phyloP scores from a whole-genome alignment of 2,797 vertebrate species.

The Argentina silus region DNA sequence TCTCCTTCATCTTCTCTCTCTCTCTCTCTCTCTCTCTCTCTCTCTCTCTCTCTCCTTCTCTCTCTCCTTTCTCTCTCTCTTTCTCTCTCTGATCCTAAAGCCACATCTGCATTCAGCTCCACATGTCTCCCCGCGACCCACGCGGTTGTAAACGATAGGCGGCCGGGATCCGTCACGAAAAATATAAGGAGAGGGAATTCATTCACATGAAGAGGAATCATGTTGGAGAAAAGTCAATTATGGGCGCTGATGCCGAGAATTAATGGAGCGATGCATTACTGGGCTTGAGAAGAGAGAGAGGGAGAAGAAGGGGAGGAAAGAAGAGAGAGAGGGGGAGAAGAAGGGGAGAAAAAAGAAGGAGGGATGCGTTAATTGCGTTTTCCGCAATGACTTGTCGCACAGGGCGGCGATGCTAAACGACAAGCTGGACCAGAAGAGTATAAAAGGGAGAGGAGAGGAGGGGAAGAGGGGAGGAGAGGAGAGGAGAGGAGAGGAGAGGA shows the following conservation, averaged over 20 bases:
- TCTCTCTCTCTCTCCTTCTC: not conserved
- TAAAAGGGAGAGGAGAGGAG: conserved; percentile 57
- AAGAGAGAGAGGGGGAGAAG: no score
- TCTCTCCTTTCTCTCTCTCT: not conserved
- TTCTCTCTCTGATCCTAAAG: not conserved
- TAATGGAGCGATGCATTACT: conserved; percentile 83
- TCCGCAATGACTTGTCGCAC: conserved; percentile 64
- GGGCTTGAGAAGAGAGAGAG: conserved; percentile 73
- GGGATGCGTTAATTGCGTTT: conserved; percentile 78
- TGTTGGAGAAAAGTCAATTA: conserved; percentile 86
- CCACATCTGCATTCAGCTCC: conserved; percentile 61
- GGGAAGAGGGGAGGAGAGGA: conserved; percentile 64
- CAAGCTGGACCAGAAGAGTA: conserved; percentile 75
- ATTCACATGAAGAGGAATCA: conserved; percentile 75
- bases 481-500: no score
- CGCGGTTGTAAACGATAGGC: conserved; percentile 69
- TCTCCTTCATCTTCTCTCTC: conserved; percentile 37
- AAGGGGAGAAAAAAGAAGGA: no score
- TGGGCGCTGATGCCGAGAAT: conserved; percentile 76
- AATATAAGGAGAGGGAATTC: conserved; percentile 74
- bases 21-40: conserved; percentile 3
- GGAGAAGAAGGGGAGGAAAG: conserved; percentile 49
- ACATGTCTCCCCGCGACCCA: conserved; percentile 43
- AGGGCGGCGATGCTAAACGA: conserved; percentile 60
- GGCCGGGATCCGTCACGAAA: conserved; percentile 67